phyloP scores from a whole-genome alignment of 92 coral and sea anemone species.

The Phymanthus crucifer region DNA sequence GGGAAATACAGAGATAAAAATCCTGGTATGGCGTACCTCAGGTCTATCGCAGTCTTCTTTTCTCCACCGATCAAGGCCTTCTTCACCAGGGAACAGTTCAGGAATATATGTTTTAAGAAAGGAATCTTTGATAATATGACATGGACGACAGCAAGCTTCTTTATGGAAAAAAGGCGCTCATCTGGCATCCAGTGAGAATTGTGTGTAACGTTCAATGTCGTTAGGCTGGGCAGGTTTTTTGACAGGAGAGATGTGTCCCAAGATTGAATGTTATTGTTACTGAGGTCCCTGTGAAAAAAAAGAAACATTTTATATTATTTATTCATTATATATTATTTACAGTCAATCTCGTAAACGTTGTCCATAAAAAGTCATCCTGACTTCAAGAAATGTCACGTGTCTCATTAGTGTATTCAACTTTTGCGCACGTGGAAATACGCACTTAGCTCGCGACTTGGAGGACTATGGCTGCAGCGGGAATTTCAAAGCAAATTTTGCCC shows the following conservation, averaged over 20 bases:
- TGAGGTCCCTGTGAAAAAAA: not conserved
- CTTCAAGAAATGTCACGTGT: too few relatives aligned
- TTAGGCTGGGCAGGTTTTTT: constrained; percentile 26
- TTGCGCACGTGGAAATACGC: too few relatives aligned
- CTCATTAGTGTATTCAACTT: too few relatives aligned
- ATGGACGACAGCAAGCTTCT: not conserved
- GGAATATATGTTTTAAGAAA: not conserved
- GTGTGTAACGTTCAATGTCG: constrained; percentile 6
- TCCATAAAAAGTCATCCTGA: too few relatives aligned
- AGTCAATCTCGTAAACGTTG: too few relatives aligned
- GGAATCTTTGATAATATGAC: not conserved
- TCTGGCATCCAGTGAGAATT: constrained; percentile 20
- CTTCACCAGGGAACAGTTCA: not conserved
- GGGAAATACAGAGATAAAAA: not conserved
- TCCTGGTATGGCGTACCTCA: not conserved
- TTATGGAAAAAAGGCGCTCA: not conserved
- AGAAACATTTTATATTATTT: too few relatives aligned
- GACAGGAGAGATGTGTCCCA: constrained; percentile 10
- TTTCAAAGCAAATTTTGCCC: too few relatives aligned
- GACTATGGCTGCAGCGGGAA: too few relatives aligned
- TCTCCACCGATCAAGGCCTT: not conserved
- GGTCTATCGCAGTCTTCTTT: not conserved
- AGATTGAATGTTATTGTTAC: not conserved
- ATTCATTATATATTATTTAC: too few relatives aligned
- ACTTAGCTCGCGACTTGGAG: too few relatives aligned